Conservation (phyloP, 2,888 invertebrate species). For the Nomada fabriciana region DNA sequence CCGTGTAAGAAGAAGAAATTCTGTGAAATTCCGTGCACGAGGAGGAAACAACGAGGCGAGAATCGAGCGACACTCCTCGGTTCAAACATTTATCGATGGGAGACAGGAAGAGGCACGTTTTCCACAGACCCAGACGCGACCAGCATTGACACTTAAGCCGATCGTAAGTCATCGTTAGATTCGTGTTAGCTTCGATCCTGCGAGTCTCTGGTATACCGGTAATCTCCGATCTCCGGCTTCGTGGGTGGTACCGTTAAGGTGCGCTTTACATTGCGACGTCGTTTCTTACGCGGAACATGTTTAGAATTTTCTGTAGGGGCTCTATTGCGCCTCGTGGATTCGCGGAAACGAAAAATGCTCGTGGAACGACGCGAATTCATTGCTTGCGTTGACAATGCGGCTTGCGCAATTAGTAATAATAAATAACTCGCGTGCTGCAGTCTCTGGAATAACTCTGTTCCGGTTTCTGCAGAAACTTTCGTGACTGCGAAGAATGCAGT, state of each 20-base stretch:
- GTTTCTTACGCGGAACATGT: not conserved
- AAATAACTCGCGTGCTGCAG: no score
- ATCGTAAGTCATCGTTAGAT: constrained; percentile 68
- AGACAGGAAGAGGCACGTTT: constrained; percentile 50
- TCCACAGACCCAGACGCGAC: constrained; percentile 42
- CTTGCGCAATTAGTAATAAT: no score
- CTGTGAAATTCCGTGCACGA: constrained; percentile 40
- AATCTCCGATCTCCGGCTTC: constrained; percentile 46
- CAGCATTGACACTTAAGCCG: constrained; percentile 64
- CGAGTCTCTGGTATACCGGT: constrained; percentile 28
- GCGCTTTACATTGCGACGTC: not conserved
- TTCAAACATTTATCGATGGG: constrained; percentile 39
- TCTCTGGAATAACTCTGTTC: no score
- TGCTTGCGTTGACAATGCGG: no score
- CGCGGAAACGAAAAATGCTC: no score
- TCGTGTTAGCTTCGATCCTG: constrained; percentile 37
- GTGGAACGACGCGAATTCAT: no score
- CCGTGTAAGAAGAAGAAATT: constrained; percentile 30
- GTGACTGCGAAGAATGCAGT: no score
- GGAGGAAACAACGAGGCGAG: constrained; percentile 10
- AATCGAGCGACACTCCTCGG: not conserved
- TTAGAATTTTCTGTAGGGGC: no score
- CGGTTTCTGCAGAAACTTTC: no score
- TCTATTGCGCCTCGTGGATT: no score
- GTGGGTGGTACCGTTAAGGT: constrained; percentile 47